Base-by-base conservation (phyloP, 1,140 invertebrate genomes). In the Cherax quadricarinatus region DNA sequence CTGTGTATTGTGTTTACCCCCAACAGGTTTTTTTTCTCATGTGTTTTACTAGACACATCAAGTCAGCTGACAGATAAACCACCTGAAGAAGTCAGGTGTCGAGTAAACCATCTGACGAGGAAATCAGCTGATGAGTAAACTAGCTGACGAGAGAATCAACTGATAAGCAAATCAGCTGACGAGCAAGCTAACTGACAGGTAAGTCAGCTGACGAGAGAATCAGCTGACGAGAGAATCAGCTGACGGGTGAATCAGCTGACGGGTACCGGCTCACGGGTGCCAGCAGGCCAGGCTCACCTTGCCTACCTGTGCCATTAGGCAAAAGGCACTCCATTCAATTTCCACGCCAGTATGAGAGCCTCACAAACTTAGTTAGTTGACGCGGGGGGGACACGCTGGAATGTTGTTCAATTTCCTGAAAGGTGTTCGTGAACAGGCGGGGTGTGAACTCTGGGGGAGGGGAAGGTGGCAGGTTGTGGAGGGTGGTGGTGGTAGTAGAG, bases 371-470 rank as follows among this genome's bases (percentile, higher is more conserved):
- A 18, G 66, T 70, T 70, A 70, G 66, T 18, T 14, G 66, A 70
- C 66, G 18, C 21, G 18, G 87, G n/a, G 53, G 24, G 24, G 87
- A 88, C 87, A 81, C 51, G 78, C 24, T 12, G 87, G 57, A 88
- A 81, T 81, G 16, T 78, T 81, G 78, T 81, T 88, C 87, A 88
- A 88, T 88, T 88, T 81, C 24, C 78, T 81, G 87, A 80, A 89
- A 80, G 79, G 87, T 80, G 51, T 78, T 41, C 16, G n/a, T 79
- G 30, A 16, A 80, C 49, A 49, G 78, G 6, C 24, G 78, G 78
- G 16, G 24, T 80, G 78, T 49, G 49, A 48, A 16, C 30, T 3
- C 4, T 24, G 24, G 70, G 9, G 70, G 24, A 1, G 70, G 0
- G 9, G 70, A 21, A 75, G 70, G 16, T n/a, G 16, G n/a, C 0